Evolutionary conservation across 2,797 vertebrate genomes (phyloP).

Genomic region (Melanogrammus aeglefinus): DNA sequence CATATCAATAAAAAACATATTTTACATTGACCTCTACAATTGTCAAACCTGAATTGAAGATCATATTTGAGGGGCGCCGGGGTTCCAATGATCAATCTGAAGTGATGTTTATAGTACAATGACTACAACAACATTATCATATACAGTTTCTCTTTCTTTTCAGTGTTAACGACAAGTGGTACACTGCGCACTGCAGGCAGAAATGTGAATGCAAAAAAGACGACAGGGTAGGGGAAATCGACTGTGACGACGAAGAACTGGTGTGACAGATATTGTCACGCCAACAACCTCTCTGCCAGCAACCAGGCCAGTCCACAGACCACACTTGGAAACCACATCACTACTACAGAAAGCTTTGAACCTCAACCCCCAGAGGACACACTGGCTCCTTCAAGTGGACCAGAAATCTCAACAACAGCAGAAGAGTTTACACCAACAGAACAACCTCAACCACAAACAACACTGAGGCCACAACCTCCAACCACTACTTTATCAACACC

Average conservation of each 20-base stretch:
- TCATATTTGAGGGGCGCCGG: conserved; percentile 71
- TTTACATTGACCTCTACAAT: background rate
- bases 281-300: no score
- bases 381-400: no score
- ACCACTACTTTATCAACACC: conserved; percentile 9
- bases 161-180: conserved; percentile 76
- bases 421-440: conserved; percentile 8
- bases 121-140: background rate
- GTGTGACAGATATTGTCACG: no score
- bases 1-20: background rate
- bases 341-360: no score
- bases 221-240: conserved; percentile 48
- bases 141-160: conserved; percentile 8
- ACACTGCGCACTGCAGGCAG: conserved; percentile 67
- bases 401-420: conserved; percentile 11
- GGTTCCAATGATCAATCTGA: conserved; percentile 70
- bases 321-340: no score
- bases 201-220: conserved; percentile 74
- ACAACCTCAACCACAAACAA: conserved; percentile 1
- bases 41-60: conserved; percentile 50
- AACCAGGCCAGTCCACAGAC: no score
- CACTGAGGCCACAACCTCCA: conserved; percentile 13
- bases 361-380: no score
- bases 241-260: conserved; percentile 61
- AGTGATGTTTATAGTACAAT: background rate